Evolutionary conservation across 2,113 vertebrate genomes (phyloP).

Genomic region (Tretioscincus oriximinensis): DNA sequence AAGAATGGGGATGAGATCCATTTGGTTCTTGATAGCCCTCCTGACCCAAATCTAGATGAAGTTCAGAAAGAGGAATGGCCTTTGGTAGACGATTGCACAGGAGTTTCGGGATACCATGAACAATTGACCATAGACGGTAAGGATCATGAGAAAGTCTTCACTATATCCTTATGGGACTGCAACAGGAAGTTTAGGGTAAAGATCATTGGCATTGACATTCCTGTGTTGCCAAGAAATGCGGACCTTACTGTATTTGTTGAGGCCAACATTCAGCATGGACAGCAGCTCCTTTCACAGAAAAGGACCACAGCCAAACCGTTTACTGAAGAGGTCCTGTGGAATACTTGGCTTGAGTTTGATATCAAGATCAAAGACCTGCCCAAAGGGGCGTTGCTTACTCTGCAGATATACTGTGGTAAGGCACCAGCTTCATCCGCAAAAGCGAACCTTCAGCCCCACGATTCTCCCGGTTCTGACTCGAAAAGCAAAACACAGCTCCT

Average conservation of each 20-base stretch:
- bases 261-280: conserved; percentile 94
- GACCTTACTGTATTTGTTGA: conserved; percentile 92
- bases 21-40: conserved; percentile 85
- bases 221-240: conserved; percentile 84
- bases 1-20: conserved; percentile 95
- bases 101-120: conserved; percentile 93
- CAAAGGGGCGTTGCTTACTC: conserved; percentile 89
- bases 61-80: conserved; percentile 96
- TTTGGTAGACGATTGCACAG: conserved; percentile 94
- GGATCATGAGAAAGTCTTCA: conserved; percentile 94
- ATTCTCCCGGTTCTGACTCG: conserved; percentile 73
- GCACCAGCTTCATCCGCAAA: conserved; percentile 75
- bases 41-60: conserved; percentile 81
- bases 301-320: conserved; percentile 88
- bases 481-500: conserved; percentile 90
- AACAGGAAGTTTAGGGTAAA: conserved; percentile 94
- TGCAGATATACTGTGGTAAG: conserved; percentile 93
- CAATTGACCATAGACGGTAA: conserved; percentile 95
- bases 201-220: conserved; percentile 93
- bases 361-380: conserved; percentile 95
- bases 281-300: conserved; percentile 91
- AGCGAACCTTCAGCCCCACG: conserved; percentile 65
- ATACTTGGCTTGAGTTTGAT: conserved; percentile 92
- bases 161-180: conserved; percentile 98
- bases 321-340: conserved; percentile 95